Base-by-base conservation (phyloP, 1,140 invertebrate species). In the Oreohelix idahoensis region DNA sequence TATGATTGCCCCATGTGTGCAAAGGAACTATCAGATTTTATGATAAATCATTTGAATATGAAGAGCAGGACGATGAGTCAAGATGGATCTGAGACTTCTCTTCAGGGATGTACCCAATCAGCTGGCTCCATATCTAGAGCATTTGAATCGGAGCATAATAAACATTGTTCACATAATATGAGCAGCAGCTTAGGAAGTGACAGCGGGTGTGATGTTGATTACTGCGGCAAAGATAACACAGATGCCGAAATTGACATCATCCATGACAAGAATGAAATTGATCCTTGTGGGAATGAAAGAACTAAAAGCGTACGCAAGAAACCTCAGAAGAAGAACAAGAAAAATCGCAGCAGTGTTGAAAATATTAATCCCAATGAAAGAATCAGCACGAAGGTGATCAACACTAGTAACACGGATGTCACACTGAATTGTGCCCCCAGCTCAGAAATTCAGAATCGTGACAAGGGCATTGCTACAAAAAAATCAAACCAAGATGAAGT, bases 41-140 rank as follows among this genome's bases (percentile, higher is more conserved):
- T 76, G 32, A 45, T 76, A 4, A 76, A 76, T 35, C 1, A 45
- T 51, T 76, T 76, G 74, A 76, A 76, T 35, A 26, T 76, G 74
- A 76, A 76, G 45, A 10, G 42, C 71, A 42, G 20, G 10, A 32
- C 39, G 10, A 73, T 17, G 1, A 32, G 23, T 17, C n/a, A 23
- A 11, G 10, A 66, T 32, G 23, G 5, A 66, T 32, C n/a, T 23
- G 8, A 32, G 63, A 66, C 17, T 32, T 8, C 63, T 5, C 29
- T n/a, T 32, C 10, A 66, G 8, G 11, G 32, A 2, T 2, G 5
- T 17, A 32, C 0, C 63, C 63, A 66, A 66, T 66, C 63, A 66
- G 11, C 17, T 11, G 23, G n/a, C 29, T 32, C 11, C 10, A 35
- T 32, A 66, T 10, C 29, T 66, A 23, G 1, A 2, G 4, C 20